Percentiles rank a stretch among this genome's conserved stretches.
Conservation (phyloP, 2,797 vertebrate genomes). For the Discoglossus pictus region DNA sequence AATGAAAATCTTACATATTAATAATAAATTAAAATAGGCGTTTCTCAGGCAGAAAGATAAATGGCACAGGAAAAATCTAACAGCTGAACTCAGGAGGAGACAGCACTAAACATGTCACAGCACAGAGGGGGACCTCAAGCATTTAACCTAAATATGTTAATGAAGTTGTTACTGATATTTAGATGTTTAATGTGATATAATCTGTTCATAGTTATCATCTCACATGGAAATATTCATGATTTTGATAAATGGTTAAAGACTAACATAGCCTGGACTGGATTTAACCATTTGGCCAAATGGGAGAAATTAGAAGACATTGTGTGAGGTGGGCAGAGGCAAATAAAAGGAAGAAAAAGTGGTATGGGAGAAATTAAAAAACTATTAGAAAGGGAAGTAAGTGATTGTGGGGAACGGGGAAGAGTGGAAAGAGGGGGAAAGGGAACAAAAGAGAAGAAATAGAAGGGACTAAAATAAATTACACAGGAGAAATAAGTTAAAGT, state of each 20-base stretch:
- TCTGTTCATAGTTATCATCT: not conserved
- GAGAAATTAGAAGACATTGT: too few species aligned
- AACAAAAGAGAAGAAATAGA: not conserved
- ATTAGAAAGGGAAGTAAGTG: too few species aligned
- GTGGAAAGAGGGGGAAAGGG: not conserved
- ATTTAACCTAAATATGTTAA: slow-evolving; percentile 1
- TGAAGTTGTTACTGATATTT: slow-evolving; percentile 6
- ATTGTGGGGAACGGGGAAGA: not conserved
- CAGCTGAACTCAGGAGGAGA: slow-evolving; percentile 12
- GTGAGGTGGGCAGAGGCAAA: too few species aligned
- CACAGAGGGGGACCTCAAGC: not conserved
- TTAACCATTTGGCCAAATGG: too few species aligned
- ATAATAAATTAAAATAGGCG: slow-evolving; percentile 3
- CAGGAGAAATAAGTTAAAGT: too few species aligned
- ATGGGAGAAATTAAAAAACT: too few species aligned
- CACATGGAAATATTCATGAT: not conserved
- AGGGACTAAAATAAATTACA: too few species aligned
- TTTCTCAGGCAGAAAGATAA: not conserved
- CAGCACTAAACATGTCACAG: too few species aligned
- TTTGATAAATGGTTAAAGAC: too few species aligned
- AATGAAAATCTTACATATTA: slow-evolving; percentile 5
- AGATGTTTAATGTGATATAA: not conserved
- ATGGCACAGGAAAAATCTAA: too few species aligned
- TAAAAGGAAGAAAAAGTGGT: too few species aligned
- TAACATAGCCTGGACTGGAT: too few species aligned